Evolutionary conservation across 2,888 invertebrate genomes (phyloP), one percentile per base, ranked within the genome.

Genomic region (Amiota communis): DNA sequence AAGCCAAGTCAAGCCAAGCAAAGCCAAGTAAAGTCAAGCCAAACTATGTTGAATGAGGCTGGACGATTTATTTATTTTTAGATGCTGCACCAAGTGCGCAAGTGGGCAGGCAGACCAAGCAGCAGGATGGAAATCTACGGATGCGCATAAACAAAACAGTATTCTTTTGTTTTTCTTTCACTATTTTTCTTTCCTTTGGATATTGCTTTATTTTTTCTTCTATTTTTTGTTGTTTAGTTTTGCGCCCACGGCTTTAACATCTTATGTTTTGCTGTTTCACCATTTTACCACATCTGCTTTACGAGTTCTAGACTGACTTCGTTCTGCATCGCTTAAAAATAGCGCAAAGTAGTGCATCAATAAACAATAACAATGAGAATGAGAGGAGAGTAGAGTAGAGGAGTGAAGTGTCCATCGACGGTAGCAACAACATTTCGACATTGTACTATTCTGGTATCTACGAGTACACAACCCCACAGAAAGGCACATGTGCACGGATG

Each of bases 331-430:
- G 67, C 83, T 83, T 81, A 78, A 83, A 83, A 83, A 84, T 83
- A 82, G 84, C 82, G 83, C 83, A 84, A 83, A 83, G 83, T 83
- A 84, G 83, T 83, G 83, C 83, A 83, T 84, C 83, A 83, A 83
- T 83, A 83, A 83, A 83, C 84, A 83, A 83, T 83, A 83, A 84
- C 83, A 83, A 83, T 81, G 81, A 78, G 72, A 23, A 23, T 3
- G 23, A 23, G 3, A 23, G 23, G 23, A 23, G 3, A 1, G 23
- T n/a, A n/a, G n/a, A n/a, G 23, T 23, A n/a, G 23, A 23, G 23
- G 23, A 23, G 23, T 2, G 23, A 3, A 23, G 1, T 23, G 23
- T 23, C 23, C 1, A 23, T 23, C 23, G 23, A 23, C 23, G 36
- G 36, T 36, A 6, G 36, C 36, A 36, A 36, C 36, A 36, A 36